Percentiles rank a stretch among this genome's conserved stretches.
Evolutionary conservation across 2,888 invertebrate genomes (phyloP).

Genomic region (Trissonchulus latispiculum): DNA sequence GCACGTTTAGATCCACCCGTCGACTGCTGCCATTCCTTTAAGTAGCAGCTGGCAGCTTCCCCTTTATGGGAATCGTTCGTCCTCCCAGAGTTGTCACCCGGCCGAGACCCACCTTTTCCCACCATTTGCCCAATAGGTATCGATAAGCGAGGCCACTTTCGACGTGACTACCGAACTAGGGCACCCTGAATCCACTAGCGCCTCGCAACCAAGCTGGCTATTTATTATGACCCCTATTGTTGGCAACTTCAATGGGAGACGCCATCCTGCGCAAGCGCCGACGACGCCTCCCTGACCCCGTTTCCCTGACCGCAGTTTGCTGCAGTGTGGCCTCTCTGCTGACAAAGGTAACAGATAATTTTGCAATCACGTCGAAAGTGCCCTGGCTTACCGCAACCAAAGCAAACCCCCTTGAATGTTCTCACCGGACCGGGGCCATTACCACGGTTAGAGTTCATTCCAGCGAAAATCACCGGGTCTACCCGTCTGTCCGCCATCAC

Average conservation of each 20-base stretch:
- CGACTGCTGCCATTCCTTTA: background rate
- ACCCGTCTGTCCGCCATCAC: conserved; percentile 4
- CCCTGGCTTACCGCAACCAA: conserved; percentile 7
- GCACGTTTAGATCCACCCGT: background rate
- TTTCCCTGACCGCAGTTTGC: conserved; percentile 9
- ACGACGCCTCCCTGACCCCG: conserved; percentile 3
- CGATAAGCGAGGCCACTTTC: background rate
- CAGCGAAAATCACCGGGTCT: background rate
- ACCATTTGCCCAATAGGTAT: background rate
- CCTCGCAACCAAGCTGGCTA: background rate
- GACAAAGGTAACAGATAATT: conserved; percentile 6
- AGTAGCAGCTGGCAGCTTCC: background rate
- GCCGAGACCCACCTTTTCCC: background rate
- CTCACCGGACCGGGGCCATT: background rate
- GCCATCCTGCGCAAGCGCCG: background rate
- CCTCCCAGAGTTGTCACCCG: background rate
- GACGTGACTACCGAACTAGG: background rate
- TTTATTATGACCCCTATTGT: background rate
- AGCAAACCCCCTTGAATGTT: background rate
- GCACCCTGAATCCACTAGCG: background rate
- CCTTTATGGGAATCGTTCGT: background rate
- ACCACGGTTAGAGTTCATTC: background rate
- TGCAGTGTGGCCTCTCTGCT: conserved; percentile 2
- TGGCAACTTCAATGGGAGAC: background rate
- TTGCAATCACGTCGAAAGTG: background rate